A percentile compares a stretch with the other conserved stretches of the same genome.
phyloP scores from a whole-genome alignment of 2,797 vertebrate species.

The Labeo calbasu region DNA sequence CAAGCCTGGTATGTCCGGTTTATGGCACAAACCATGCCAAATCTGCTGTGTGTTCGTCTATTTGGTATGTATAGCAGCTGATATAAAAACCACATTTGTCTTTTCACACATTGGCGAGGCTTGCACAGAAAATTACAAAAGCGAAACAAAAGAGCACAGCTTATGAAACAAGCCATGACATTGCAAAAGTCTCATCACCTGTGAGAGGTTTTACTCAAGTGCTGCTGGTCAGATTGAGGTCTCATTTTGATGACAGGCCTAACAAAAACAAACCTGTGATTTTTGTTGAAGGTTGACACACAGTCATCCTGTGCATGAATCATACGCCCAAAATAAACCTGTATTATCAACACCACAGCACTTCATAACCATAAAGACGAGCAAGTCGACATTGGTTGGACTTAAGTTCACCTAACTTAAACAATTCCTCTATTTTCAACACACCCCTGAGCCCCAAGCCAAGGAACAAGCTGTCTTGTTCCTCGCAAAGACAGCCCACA shows the following conservation, averaged over 20 bases:
- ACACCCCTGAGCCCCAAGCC: slow-evolving; percentile 19
- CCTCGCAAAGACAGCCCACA: slow-evolving; percentile 6
- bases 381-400: background rate
- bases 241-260: slow-evolving; percentile 36
- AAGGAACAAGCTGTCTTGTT: slow-evolving; percentile 5
- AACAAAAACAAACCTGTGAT: slow-evolving; percentile 26
- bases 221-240: background rate
- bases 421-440: slow-evolving; percentile 36
- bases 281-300: slow-evolving; percentile 34
- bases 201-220: background rate
- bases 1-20: background rate
- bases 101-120: background rate
- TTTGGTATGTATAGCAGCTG: background rate
- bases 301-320: slow-evolving; percentile 5
- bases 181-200: slow-evolving; percentile 14
- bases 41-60: background rate
- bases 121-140: background rate
- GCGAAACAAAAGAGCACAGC: slow-evolving; percentile 14
- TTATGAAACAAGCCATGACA: slow-evolving; percentile 5
- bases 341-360: background rate
- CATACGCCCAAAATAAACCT: slow-evolving; percentile 17
- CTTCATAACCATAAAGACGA: background rate
- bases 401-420: background rate
- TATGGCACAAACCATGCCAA: background rate
- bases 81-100: background rate